Conservation (phyloP, 1,140 invertebrate genomes). For the Sitophilus oryzae region DNA sequence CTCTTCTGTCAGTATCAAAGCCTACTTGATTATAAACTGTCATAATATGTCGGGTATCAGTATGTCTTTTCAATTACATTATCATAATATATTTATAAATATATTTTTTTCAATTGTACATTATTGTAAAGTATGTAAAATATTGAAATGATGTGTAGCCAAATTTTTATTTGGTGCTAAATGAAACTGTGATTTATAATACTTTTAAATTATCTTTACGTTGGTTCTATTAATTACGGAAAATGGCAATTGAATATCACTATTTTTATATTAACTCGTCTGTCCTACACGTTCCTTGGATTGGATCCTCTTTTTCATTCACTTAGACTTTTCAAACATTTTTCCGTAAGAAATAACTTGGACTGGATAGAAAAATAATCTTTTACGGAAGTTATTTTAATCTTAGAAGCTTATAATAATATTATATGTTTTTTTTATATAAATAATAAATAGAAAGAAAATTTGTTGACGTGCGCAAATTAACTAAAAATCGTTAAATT, state of each 20-base stretch:
- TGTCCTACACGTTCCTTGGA: too few species aligned
- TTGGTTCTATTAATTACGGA: slow-evolving; percentile 21
- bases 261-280: slow-evolving; percentile 32
- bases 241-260: slow-evolving; percentile 29
- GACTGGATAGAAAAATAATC: background rate
- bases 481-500: too few species aligned
- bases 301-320: too few species aligned
- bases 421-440: slow-evolving; percentile 8
- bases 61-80: background rate
- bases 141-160: slow-evolving; percentile 31
- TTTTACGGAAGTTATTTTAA: slow-evolving; percentile 10
- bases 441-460: too few species aligned
- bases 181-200: slow-evolving; percentile 41
- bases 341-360: too few species aligned
- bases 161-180: slow-evolving; percentile 44
- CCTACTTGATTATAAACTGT: too few species aligned
- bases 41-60: background rate
- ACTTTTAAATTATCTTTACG: slow-evolving; percentile 18
- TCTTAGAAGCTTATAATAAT: slow-evolving; percentile 9
- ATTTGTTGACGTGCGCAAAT: too few species aligned
- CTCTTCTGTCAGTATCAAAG: too few species aligned
- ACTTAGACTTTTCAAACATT: too few species aligned
- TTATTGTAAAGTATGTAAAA: slow-evolving; percentile 32
- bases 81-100: slow-evolving; percentile 9
- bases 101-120: slow-evolving; percentile 30